Base-by-base conservation (phyloP, 2,888 invertebrate genomes). In the Microctonus aethiopoides region DNA sequence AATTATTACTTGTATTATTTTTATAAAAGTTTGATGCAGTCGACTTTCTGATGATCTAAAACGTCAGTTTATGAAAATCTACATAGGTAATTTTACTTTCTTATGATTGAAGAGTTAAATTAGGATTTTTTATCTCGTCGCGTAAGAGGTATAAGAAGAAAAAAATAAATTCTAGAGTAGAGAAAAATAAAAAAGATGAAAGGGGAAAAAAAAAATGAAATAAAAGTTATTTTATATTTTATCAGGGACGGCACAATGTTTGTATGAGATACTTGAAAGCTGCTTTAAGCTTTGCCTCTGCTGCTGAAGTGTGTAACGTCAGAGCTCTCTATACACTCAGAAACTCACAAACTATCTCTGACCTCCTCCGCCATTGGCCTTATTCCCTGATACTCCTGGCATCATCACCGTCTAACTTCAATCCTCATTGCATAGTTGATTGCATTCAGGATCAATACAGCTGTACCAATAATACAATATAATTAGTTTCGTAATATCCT, bases 301-400 rank as follows among this genome's bases (percentile, higher is more conserved):
- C 54, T 54, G 24, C 24, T 54, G 16, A n/a, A n/a, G n/a, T n/a
- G n/a, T n/a, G n/a, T n/a, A n/a, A n/a, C n/a, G n/a, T n/a, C n/a
- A n/a, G n/a, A n/a, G n/a, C 46, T 16, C 16, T 16, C 16, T 46
- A 46, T n/a, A 46, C 46, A 9, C 26, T 54, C 54, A 24, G 13
- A 54, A 54, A 54, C 54, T 54, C 54, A n/a, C 13, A 2, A 54
- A 22, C 26, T 54, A 22, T 11, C 54, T 26, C 11, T 54, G 22
- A 24, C 24, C 26, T 54, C 54, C 6, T 54, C 46, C n/a, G 16
- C 46, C 16, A 46, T 20, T 20, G 20, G 26, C 26, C 54, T 54
- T 26, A 54, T 54, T 54, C 26, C 54, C 54, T 54, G 54, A 54
- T 54, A 54, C 54, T 54, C 26, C 6, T 54, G 54, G 54, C 54